These are phyloP conservation scores for Grammomys dolichurus DNA, from an alignment of 2,113 vertebrate genomes.

Conservation along the genomic window DNA sequence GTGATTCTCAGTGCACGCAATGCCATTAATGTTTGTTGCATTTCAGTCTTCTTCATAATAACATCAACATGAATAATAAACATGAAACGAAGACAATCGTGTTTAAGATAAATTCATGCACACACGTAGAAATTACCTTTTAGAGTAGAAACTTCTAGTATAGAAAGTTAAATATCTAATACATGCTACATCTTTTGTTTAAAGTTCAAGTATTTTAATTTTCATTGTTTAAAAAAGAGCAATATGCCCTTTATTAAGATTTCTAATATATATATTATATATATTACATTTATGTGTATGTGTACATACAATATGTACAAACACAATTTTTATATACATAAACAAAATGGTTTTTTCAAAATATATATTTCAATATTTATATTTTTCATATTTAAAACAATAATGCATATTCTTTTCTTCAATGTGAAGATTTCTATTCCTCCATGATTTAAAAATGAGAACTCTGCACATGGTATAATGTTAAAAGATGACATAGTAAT, in stretches of 20 bases:
- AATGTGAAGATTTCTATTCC: slow-evolving; percentile 8
- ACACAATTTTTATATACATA: too few species aligned
- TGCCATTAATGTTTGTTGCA: not conserved
- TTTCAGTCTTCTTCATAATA: slow-evolving; percentile 50
- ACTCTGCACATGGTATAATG: not conserved
- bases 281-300: too few species aligned
- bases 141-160: not conserved
- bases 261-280: not conserved
- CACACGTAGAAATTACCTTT: not conserved
- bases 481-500: not conserved
- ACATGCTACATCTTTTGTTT: slow-evolving; percentile 41
- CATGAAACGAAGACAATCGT: not conserved
- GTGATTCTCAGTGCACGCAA: not conserved
- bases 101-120: not conserved
- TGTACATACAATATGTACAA: too few species aligned
- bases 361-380: too few species aligned
- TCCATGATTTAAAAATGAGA: slow-evolving; percentile 12
- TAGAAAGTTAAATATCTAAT: slow-evolving; percentile 24
- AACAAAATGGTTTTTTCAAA: too few species aligned
- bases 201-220: slow-evolving; percentile 32
- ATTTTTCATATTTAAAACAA: not conserved
- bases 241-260: not conserved
- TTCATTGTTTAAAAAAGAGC: not conserved
- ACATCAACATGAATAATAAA: not conserved
- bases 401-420: not conserved